Conservation (phyloP, 2,888 invertebrate species). For the Elegia similella region DNA sequence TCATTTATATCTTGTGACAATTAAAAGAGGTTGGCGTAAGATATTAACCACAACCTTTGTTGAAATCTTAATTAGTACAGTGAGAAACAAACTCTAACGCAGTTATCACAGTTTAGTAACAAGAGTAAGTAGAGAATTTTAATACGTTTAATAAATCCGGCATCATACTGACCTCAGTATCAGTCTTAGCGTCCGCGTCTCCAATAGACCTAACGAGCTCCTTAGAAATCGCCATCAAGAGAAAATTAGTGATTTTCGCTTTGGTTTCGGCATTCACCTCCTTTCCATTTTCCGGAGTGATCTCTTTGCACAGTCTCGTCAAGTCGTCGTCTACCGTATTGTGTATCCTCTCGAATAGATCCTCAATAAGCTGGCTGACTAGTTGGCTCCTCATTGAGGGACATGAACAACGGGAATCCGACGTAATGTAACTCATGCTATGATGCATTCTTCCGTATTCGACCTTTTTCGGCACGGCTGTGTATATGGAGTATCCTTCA, state of each 20-base stretch:
- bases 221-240: constrained; percentile 77
- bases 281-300: constrained; percentile 50
- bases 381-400: constrained; percentile 72
- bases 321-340: constrained; percentile 67
- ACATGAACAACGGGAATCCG: constrained; percentile 69
- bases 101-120: constrained; percentile 62
- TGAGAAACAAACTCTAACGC: constrained; percentile 42
- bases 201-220: constrained; percentile 76
- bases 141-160: constrained; percentile 30
- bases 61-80: constrained; percentile 38
- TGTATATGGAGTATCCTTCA: constrained; percentile 73
- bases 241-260: constrained; percentile 77
- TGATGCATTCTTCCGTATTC: constrained; percentile 75
- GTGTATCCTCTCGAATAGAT: constrained; percentile 71
- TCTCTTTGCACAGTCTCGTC: constrained; percentile 63
- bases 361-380: constrained; percentile 73
- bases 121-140: constrained; percentile 32
- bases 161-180: constrained; percentile 64
- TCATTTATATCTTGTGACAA: background rate
- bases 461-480: constrained; percentile 73
- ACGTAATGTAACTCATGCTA: constrained; percentile 72
- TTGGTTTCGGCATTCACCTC: constrained; percentile 67
- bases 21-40: background rate
- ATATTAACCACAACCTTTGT: constrained; percentile 16
- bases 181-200: constrained; percentile 77